phyloP scores from a whole-genome alignment of 2,797 vertebrate species.

The Monodelphis domestica region DNA sequence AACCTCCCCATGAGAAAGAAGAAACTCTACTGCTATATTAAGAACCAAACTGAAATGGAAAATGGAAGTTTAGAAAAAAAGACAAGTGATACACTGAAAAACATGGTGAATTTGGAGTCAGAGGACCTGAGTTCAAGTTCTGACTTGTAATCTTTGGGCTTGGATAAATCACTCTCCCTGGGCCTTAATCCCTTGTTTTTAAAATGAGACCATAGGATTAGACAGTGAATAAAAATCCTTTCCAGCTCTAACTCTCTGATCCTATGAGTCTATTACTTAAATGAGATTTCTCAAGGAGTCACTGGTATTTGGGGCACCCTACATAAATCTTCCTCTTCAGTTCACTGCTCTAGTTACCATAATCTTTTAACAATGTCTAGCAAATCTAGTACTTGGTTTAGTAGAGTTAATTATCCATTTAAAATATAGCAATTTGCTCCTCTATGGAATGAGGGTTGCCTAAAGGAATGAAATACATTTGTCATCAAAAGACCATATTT shows the following conservation, averaged over 20 bases:
- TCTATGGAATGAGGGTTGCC: constrained; percentile 8
- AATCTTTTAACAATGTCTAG: not conserved
- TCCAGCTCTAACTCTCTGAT: not conserved
- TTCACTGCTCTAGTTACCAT: accelerated
- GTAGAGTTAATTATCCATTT: not conserved
- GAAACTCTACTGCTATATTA: not conserved
- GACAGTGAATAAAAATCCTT: not conserved
- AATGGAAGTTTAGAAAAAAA: not conserved
- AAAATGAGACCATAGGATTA: not conserved
- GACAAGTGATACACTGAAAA: not conserved
- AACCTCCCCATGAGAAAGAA: not conserved
- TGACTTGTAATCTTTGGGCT: not conserved
- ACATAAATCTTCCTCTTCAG: not conserved
- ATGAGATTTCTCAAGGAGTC: not conserved
- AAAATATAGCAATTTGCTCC: constrained; percentile 10
- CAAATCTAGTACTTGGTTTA: not conserved
- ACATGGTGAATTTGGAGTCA: not conserved
- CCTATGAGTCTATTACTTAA: not conserved
- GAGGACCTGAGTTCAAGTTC: not conserved
- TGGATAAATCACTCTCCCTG: not conserved
- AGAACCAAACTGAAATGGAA: too few species aligned
- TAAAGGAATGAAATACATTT: constrained; percentile 22
- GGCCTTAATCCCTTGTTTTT: not conserved
- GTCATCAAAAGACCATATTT: constrained; percentile 11
- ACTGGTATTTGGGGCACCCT: not conserved